phyloP scores from a whole-genome alignment of 2,113 vertebrate species.

The Sinocyclocheilus anophthalmus region DNA sequence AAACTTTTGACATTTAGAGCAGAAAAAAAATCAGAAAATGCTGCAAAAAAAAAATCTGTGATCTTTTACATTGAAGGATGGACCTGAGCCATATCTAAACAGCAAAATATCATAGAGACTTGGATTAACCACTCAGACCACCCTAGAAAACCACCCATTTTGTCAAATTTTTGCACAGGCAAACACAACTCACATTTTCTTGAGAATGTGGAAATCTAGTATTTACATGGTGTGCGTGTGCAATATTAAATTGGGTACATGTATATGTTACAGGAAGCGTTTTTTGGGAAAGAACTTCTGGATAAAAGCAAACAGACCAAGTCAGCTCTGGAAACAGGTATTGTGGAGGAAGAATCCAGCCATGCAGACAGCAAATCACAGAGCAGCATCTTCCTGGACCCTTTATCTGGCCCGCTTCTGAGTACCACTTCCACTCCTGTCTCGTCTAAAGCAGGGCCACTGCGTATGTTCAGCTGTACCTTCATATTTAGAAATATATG shows the following conservation, averaged over 20 bases:
- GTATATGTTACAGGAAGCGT: slow-evolving; percentile 84
- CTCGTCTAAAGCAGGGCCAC: slow-evolving; percentile 77
- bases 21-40: background rate
- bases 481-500: background rate
- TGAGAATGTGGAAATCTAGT: background rate
- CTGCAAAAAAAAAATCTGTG: background rate
- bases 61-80: background rate
- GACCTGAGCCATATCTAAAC: background rate
- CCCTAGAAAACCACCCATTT: background rate
- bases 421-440: slow-evolving; percentile 74
- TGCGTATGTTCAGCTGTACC: slow-evolving; percentile 74
- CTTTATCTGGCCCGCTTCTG: slow-evolving; percentile 78
- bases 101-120: background rate
- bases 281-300: slow-evolving; percentile 93
- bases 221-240: background rate
- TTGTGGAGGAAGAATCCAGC: slow-evolving; percentile 73
- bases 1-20: background rate
- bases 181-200: background rate
- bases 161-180: background rate
- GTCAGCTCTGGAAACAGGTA: slow-evolving; percentile 70
- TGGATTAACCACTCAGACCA: background rate
- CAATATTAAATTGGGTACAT: slow-evolving; percentile 6
- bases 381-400: slow-evolving; percentile 74
- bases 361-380: slow-evolving; percentile 70
- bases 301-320: slow-evolving; percentile 84